phyloP scores from a whole-genome alignment of 2,888 invertebrate species.

The Craniophora ligustri region DNA sequence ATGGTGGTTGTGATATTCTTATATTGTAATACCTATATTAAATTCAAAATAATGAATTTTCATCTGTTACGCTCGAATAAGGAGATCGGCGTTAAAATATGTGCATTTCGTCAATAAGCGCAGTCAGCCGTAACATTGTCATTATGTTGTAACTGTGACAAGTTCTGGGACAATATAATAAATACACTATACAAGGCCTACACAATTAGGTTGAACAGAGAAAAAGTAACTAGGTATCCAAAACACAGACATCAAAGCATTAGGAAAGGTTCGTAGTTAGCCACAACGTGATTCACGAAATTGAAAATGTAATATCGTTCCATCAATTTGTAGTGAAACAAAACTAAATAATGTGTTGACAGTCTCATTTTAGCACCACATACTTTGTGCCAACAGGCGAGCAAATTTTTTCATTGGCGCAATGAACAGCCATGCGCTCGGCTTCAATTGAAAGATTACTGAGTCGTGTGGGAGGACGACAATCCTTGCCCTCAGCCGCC shows the following conservation, averaged over 20 bases:
- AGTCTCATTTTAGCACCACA: slow-evolving; percentile 19
- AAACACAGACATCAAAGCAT: neutral
- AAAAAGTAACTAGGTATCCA: slow-evolving; percentile 21
- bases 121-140: slow-evolving; percentile 69
- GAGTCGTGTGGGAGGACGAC: slow-evolving; percentile 82
- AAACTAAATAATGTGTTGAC: slow-evolving; percentile 23
- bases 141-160: slow-evolving; percentile 62
- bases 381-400: slow-evolving; percentile 60
- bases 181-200: slow-evolving; percentile 74
- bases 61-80: slow-evolving; percentile 59
- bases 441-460: slow-evolving; percentile 86
- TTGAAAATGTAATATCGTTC: slow-evolving; percentile 27
- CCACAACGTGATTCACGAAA: too few relatives aligned
- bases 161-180: slow-evolving; percentile 64
- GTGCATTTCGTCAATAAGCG: slow-evolving; percentile 73
- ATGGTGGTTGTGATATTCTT: slow-evolving; percentile 9
- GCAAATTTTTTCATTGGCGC: slow-evolving; percentile 87
- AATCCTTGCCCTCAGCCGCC: slow-evolving; percentile 78
- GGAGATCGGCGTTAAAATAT: slow-evolving; percentile 60
- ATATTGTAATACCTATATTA: slow-evolving; percentile 12
- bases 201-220: slow-evolving; percentile 57
- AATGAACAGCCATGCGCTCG: slow-evolving; percentile 80
- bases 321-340: slow-evolving; percentile 23
- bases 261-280: neutral
- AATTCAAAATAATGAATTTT: slow-evolving; percentile 45